phyloP scores from a whole-genome alignment of 2,888 invertebrate species.

The Phaedon cochleariae region DNA sequence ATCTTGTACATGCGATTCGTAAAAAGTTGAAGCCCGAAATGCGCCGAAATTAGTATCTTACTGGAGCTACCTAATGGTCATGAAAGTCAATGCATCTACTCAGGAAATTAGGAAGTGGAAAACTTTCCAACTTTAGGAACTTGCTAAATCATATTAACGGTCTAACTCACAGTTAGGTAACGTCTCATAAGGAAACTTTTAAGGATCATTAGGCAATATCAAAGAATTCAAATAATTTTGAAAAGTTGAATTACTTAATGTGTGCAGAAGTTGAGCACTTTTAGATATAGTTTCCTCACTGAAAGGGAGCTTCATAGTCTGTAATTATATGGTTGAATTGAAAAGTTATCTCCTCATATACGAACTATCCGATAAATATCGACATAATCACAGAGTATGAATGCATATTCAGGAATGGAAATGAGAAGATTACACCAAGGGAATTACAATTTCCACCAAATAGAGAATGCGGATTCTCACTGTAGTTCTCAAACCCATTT shows the following conservation, averaged over 20 bases:
- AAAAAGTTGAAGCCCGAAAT: background rate
- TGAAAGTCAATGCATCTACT: constrained; percentile 22
- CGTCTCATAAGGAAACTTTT: constrained; percentile 30
- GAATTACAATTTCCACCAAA: too few relatives aligned
- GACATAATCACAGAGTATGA: too few relatives aligned
- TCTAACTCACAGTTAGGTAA: constrained; percentile 29
- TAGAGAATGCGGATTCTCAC: too few relatives aligned
- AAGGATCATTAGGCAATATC: constrained; percentile 29
- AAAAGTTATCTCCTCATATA: too few relatives aligned
- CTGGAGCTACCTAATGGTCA: background rate
- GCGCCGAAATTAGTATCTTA: background rate
- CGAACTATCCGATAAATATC: too few relatives aligned
- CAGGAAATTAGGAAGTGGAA: constrained; percentile 30
- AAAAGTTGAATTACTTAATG: background rate
- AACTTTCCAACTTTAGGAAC: constrained; percentile 29
- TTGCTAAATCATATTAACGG: constrained; percentile 34
- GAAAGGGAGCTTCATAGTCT: too few relatives aligned
- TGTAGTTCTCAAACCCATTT: too few relatives aligned
- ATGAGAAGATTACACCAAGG: too few relatives aligned
- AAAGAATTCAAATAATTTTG: background rate
- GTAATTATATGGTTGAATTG: too few relatives aligned
- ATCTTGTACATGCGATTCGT: background rate
- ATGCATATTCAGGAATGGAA: too few relatives aligned
- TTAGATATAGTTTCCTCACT: background rate
- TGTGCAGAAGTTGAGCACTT: background rate